Percentiles rank a stretch among this genome's conserved stretches.
These are phyloP conservation scores for Trachymyrmex septentrionalis DNA, from an alignment of 1,140 invertebrate genomes.

Conservation along the genomic window DNA sequence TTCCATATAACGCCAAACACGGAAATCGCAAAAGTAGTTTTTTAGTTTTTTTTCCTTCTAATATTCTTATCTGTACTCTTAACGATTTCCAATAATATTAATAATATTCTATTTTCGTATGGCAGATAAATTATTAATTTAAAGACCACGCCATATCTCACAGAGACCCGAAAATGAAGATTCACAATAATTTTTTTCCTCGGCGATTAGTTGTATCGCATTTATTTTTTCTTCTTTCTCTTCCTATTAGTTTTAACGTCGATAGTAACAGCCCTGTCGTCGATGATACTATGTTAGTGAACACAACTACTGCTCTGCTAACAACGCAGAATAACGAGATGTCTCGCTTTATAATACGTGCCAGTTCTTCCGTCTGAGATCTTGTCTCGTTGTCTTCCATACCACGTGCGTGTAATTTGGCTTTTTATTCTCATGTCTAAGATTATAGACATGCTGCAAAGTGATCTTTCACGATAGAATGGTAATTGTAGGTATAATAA, in stretches of 20 bases:
- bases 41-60: neutral
- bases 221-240: neutral
- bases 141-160: slow-evolving; percentile 19
- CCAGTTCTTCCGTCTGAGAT: slow-evolving; percentile 21
- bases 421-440: neutral
- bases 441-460: slow-evolving; percentile 15
- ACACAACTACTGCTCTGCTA: slow-evolving; percentile 58
- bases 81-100: slow-evolving; percentile 38
- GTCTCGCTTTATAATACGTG: slow-evolving; percentile 30
- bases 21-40: slow-evolving; percentile 30
- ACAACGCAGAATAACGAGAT: slow-evolving; percentile 51
- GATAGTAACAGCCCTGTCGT: slow-evolving; percentile 37
- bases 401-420: slow-evolving; percentile 14
- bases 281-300: slow-evolving; percentile 59
- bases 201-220: neutral
- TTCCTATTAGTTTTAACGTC: slow-evolving; percentile 32
- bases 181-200: neutral
- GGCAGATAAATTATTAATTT: slow-evolving; percentile 37
- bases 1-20: slow-evolving; percentile 5
- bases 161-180: slow-evolving; percentile 7
- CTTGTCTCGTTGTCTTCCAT: slow-evolving; percentile 11
- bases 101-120: slow-evolving; percentile 43
- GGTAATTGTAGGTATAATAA: slow-evolving; percentile 29
- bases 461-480: slow-evolving; percentile 27
- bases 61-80: slow-evolving; percentile 25